Conservation (phyloP, 2,888 invertebrate species). For the Pherbina coryleti region DNA sequence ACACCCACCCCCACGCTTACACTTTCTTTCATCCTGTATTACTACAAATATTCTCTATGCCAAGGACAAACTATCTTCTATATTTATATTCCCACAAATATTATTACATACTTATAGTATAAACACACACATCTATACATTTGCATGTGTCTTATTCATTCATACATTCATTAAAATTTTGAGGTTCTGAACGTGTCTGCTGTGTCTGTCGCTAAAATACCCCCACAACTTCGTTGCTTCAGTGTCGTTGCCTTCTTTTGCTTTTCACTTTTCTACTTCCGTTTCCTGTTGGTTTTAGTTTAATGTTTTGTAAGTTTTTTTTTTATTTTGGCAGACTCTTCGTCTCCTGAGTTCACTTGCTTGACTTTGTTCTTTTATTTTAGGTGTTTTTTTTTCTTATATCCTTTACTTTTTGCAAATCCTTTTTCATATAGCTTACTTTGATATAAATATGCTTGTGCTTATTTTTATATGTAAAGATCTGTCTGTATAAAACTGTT, state of each 20-base stretch:
- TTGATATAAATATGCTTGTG: background rate
- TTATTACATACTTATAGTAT: no score
- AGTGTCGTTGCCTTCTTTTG: background rate
- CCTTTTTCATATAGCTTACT: background rate
- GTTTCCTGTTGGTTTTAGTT: background rate
- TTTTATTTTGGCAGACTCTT: background rate
- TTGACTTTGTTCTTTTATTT: background rate
- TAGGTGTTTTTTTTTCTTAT: background rate
- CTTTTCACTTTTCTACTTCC: background rate
- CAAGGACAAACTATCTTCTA: background rate
- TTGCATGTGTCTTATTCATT: background rate
- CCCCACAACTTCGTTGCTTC: background rate
- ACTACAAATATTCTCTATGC: background rate
- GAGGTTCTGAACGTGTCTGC: background rate
- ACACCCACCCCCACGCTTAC: background rate
- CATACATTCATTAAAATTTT: conserved; percentile 12
- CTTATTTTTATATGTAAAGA: conserved; percentile 5
- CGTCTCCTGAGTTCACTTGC: background rate
- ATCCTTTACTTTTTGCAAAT: background rate
- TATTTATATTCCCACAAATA: background rate
- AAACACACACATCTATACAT: background rate
- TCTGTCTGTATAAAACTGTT: background rate
- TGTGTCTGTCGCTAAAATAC: background rate
- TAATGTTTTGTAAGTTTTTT: background rate
- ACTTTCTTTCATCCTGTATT: background rate